These are phyloP conservation scores for Leuctra nigra DNA, from an alignment of 2,888 invertebrate genomes.

Conservation along the genomic window DNA sequence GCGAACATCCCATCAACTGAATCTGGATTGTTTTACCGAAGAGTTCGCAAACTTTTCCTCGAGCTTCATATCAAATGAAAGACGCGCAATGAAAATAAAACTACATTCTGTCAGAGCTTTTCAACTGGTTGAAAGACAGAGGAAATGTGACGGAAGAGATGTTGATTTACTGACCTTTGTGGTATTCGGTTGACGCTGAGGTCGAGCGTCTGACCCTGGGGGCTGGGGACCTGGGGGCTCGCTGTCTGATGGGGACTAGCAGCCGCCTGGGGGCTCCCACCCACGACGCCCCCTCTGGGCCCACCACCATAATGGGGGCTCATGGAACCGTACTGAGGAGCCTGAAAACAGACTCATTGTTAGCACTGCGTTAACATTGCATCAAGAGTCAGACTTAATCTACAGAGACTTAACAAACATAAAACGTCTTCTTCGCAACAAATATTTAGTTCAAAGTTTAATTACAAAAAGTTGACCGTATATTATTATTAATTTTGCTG, in stretches of 20 bases:
- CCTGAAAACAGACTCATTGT: no score
- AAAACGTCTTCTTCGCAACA: no score
- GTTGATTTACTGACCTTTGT: slow-evolving; percentile 57
- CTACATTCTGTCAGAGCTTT: background rate
- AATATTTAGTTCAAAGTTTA: no score
- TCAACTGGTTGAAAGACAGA: background rate
- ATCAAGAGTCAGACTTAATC: no score
- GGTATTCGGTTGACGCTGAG: slow-evolving; percentile 80
- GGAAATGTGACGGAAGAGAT: no score
- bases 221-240: slow-evolving; percentile 86
- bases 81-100: slow-evolving; percentile 18
- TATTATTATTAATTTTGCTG: no score
- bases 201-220: slow-evolving; percentile 85
- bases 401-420: no score
- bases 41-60: slow-evolving; percentile 23
- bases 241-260: slow-evolving; percentile 77
- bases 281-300: slow-evolving; percentile 48
- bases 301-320: slow-evolving; percentile 63
- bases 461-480: no score
- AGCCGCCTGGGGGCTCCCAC: slow-evolving; percentile 77
- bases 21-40: slow-evolving; percentile 22
- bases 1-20: background rate
- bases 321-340: slow-evolving; percentile 59
- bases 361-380: no score
- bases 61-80: slow-evolving; percentile 23